Evolutionary conservation across 2,113 vertebrate species (phyloP).

Genomic region (Corydoras sp.): DNA sequence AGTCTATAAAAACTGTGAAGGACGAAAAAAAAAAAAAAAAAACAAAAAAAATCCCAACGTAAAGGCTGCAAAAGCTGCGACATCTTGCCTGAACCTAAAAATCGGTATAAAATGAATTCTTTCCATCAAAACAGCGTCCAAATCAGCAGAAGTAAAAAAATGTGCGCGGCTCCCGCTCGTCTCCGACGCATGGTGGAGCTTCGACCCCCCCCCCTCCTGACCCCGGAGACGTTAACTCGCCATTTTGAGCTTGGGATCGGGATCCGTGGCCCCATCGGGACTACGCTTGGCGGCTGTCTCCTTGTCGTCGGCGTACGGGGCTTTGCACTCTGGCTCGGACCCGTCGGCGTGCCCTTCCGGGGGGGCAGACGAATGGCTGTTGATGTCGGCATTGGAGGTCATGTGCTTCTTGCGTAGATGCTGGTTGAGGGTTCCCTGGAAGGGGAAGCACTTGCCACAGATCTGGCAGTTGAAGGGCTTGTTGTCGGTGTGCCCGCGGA

Average conservation of each 20-base stretch:
- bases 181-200: neutral
- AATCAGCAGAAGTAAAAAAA: no score
- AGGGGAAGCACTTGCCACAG: conserved; percentile 98
- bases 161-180: conserved; percentile 64
- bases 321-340: no score
- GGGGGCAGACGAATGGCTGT: conserved; percentile 61
- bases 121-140: no score
- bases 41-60: conserved; percentile 50
- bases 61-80: conserved; percentile 67
- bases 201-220: no score
- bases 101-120: no score
- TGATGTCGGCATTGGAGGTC: conserved; percentile 71
- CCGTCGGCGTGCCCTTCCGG: no score
- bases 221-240: no score
- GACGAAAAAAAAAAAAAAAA: conserved; percentile 31
- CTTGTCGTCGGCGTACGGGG: no score
- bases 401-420: conserved; percentile 98
- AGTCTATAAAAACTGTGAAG: conserved; percentile 48
- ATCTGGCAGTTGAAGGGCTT: conserved; percentile 98
- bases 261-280: no score
- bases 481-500: conserved; percentile 96
- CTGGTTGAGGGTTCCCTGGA: conserved; percentile 98
- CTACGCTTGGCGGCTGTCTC: no score
- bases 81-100: conserved; percentile 35
- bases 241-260: no score